A percentile compares a stretch with the other conserved stretches of the same genome.
These are phyloP conservation scores for Asobara japonica DNA, from an alignment of 1,140 invertebrate genomes.

Conservation along the genomic window DNA sequence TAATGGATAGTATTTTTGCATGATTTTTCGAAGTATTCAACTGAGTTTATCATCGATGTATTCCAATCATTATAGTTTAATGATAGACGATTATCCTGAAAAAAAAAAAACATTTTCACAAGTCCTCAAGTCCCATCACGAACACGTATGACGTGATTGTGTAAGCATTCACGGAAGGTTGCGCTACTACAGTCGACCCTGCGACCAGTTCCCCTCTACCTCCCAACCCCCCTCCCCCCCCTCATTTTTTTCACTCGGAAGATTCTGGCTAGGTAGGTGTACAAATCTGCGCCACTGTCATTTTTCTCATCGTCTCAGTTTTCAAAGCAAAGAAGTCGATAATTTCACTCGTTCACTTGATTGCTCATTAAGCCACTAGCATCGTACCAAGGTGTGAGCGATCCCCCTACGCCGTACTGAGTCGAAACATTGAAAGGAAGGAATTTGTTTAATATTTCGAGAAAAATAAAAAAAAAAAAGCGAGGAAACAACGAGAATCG, in stretches of 20 bases:
- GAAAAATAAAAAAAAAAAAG: constrained; percentile 7
- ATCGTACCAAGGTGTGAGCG: neutral
- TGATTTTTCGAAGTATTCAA: neutral
- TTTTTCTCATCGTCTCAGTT: constrained; percentile 16
- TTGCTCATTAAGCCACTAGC: constrained; percentile 4
- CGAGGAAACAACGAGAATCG: constrained; percentile 34
- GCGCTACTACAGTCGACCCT: constrained; percentile 28
- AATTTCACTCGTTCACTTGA: constrained; percentile 23
- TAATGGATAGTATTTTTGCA: neutral
- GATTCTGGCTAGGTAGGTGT: constrained; percentile 26
- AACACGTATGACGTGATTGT: constrained; percentile 33
- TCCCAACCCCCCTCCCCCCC: too few relatives aligned
- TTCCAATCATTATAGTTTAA: neutral
- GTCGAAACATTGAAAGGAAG: constrained; percentile 32
- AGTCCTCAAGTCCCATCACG: neutral
- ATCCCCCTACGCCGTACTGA: constrained; percentile 11
- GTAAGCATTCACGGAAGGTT: constrained; percentile 34
- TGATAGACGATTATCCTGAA: neutral
- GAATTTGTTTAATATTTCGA: constrained; percentile 18
- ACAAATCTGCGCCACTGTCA: constrained; percentile 21
- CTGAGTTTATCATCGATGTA: neutral
- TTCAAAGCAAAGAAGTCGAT: constrained; percentile 11
- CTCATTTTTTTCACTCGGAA: constrained; percentile 12
- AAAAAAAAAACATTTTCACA: neutral
- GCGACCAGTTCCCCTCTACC: constrained; percentile 31